These are phyloP conservation scores for Napeogenes inachia DNA, from an alignment of 2,888 invertebrate genomes.

Conservation along the genomic window DNA sequence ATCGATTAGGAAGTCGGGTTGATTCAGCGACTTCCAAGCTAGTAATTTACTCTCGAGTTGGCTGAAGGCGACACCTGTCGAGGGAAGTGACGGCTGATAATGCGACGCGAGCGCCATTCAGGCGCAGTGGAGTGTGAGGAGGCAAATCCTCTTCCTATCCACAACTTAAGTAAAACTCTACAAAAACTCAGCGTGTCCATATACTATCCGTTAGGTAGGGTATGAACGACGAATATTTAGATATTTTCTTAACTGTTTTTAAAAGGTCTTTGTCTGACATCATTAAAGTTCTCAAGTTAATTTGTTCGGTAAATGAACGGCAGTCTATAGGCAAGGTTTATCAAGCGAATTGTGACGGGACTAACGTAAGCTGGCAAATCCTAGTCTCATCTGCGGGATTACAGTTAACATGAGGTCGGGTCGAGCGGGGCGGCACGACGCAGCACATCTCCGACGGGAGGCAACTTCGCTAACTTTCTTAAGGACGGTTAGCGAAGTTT, in stretches of 20 bases:
- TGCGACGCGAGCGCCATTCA: conserved; percentile 70
- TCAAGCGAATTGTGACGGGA: conserved; percentile 59
- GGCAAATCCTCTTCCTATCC: conserved; percentile 42
- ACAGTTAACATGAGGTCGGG: conserved; percentile 67
- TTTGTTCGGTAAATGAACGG: conserved; percentile 2
- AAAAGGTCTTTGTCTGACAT: neutral
- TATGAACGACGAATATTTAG: too few relatives aligned
- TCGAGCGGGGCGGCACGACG: conserved; percentile 45
- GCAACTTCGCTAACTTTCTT: conserved; percentile 73
- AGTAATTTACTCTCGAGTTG: conserved; percentile 76
- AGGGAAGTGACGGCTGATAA: conserved; percentile 73
- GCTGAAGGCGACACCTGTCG: conserved; percentile 78
- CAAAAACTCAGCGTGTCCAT: conserved; percentile 6
- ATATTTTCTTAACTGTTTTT: too few relatives aligned
- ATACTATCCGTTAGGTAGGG: too few relatives aligned
- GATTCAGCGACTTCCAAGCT: conserved; percentile 73
- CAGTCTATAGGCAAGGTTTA: conserved; percentile 49
- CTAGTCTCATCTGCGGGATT: conserved; percentile 72
- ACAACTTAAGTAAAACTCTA: conserved; percentile 33
- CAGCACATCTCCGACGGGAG: conserved; percentile 66
- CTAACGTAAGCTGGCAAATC: conserved; percentile 70
- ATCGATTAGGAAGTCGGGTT: conserved; percentile 70
- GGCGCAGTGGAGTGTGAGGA: conserved; percentile 59
- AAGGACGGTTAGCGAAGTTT: conserved; percentile 74
- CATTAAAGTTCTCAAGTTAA: neutral